Base-by-base conservation (phyloP, 2,113 vertebrate species). In the Tricholaema leucomelas region DNA sequence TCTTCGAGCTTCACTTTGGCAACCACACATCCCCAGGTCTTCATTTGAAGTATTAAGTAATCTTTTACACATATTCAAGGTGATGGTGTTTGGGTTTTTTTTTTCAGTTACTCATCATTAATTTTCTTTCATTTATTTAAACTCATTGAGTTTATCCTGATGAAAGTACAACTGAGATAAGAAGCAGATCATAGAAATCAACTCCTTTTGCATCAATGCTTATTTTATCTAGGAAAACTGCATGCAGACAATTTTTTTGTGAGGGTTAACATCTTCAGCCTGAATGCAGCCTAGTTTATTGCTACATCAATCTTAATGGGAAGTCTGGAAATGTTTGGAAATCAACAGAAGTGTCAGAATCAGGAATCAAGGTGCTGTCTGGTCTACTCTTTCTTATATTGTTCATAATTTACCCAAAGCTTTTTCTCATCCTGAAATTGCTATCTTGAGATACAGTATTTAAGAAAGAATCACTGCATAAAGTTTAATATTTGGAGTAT, bases 311-410 rank as follows among this genome's bases (percentile, higher is more conserved):
- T 83, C 65, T 84, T 61, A 70, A 79, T 3, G 3, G 30, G 56
- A 85, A 81, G 54, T 84, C 64, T 52, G 40, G 54, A 89, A 92
- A 40, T 67, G 74, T 63, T 27, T 63, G 85, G 73, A 92, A 93
- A 81, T 18, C 30, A 87, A 65, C 70, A 71, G 33, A 42, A 58
- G 44, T 21, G 10, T 40, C 17, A 85, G 24, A 91, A 72, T 67
- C 90, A 61, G 50, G 36, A 77, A 69, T 59, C 42, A 40, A 21
- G 71, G 44, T 60, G 15, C 17, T 50, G 24, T n/a, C 60, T 38
- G 24, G 10, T 74, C 52, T 48, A 35, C 64, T 76, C 65, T 59
- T 75, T 70, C 8, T 31, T 16, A 25, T 31, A 35, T 31, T 67
- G 25, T 35, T 69, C 66, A 30, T 36, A 59, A 81, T 94, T 82